Percentiles rank a stretch among this genome's conserved stretches.
These are phyloP conservation scores for Hetaerina titia DNA, from an alignment of 2,888 invertebrate genomes.

Conservation along the genomic window DNA sequence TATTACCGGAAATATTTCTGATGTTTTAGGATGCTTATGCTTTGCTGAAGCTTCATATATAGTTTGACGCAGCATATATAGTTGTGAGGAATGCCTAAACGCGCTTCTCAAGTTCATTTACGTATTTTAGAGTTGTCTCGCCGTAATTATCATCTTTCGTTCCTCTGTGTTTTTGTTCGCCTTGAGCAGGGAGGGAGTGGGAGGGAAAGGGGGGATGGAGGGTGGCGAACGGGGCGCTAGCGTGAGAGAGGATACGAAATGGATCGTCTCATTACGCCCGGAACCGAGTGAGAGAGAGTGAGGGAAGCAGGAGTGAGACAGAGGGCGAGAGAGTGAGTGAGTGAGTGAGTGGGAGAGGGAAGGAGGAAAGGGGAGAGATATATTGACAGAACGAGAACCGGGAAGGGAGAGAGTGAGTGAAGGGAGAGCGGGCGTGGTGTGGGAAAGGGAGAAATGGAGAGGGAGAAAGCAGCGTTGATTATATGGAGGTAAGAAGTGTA, in stretches of 20 bases:
- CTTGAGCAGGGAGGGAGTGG: background rate
- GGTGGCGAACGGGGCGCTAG: background rate
- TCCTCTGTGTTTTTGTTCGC: background rate
- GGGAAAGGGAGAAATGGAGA: background rate
- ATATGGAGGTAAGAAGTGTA: slow-evolving; percentile 64
- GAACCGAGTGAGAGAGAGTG: background rate
- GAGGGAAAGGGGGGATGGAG: background rate
- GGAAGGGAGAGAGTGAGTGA: background rate
- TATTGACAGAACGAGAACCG: too few species aligned
- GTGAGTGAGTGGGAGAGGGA: background rate
- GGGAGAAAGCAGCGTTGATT: slow-evolving; percentile 44
- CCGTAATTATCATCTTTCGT: slow-evolving; percentile 38
- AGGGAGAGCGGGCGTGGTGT: background rate
- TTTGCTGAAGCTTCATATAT: background rate
- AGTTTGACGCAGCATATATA: background rate
- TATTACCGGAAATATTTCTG: too few species aligned
- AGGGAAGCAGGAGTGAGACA: background rate
- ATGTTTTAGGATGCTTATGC: too few species aligned
- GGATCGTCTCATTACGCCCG: slow-evolving; percentile 60
- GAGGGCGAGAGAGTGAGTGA: background rate
- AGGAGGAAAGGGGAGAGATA: background rate
- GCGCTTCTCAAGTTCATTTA: slow-evolving; percentile 6
- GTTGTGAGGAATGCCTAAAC: background rate
- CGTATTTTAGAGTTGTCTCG: background rate
- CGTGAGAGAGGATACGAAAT: slow-evolving; percentile 25